A percentile compares a stretch with the other conserved stretches of the same genome.
Evolutionary conservation across 2,113 vertebrate genomes (phyloP).

Genomic region (Tychaedon coryphoeus): DNA sequence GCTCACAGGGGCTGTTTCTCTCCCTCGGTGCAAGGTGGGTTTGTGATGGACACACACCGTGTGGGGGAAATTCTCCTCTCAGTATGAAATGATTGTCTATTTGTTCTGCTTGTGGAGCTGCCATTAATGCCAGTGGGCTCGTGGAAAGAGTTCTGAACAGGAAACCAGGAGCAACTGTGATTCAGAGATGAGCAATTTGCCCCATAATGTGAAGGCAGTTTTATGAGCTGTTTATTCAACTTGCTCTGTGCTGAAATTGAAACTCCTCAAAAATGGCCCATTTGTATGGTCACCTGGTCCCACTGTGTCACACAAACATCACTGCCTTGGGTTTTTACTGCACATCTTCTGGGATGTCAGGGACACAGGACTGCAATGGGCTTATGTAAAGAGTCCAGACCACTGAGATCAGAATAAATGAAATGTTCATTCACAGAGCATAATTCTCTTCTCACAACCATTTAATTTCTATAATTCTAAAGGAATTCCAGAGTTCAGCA

Average conservation of each 20-base stretch:
- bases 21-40: not conserved
- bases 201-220: slow-evolving; percentile 10
- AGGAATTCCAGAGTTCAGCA: not conserved
- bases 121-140: not conserved
- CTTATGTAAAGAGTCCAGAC: not conserved
- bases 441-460: not conserved
- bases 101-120: slow-evolving; percentile 49
- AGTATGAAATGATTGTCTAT: slow-evolving; percentile 52
- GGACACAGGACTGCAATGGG: not conserved
- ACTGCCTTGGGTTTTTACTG: not conserved
- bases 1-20: not conserved
- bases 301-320: not conserved
- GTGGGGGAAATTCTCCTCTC: slow-evolving; percentile 47
- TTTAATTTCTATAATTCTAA: not conserved
- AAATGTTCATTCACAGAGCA: not conserved
- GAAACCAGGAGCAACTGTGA: slow-evolving; percentile 24
- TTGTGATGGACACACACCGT: not conserved
- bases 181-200: slow-evolving; percentile 54
- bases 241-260: not conserved
- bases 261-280: not conserved
- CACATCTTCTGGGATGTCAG: not conserved
- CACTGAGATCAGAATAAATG: not conserved
- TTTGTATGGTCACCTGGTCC: not conserved
- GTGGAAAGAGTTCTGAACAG: not conserved
- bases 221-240: slow-evolving; percentile 11